These are phyloP conservation scores for Heliocidaris tuberculata DNA, from an alignment of 35 echinoderm and acorn worm species.

Conservation along the genomic window DNA sequence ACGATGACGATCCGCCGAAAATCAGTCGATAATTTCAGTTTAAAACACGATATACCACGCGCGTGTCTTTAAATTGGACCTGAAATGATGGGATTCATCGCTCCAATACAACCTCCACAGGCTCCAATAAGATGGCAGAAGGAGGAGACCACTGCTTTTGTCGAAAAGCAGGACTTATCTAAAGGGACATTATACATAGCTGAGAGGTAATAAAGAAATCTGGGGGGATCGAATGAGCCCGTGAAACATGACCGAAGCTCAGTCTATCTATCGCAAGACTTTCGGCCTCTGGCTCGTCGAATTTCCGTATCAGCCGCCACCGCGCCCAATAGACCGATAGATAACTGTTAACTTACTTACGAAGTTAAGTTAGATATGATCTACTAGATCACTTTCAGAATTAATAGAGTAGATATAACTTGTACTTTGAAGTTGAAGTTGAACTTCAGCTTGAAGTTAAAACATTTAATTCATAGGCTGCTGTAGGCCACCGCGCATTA, in stretches of 20 bases:
- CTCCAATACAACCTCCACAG: conserved; percentile 29
- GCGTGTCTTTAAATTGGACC: background rate
- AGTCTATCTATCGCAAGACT: background rate
- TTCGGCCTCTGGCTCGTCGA: background rate
- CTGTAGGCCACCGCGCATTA: no score
- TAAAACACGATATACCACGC: background rate
- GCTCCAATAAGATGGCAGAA: conserved; percentile 26
- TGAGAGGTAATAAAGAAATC: conserved; percentile 44
- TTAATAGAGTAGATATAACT: no score
- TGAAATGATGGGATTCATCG: conserved; percentile 42
- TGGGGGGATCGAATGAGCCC: background rate
- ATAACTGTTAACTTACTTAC: no score
- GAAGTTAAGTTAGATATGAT: no score
- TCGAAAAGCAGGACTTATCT: conserved; percentile 49
- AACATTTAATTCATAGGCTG: no score
- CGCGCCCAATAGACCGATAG: no score
- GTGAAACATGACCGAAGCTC: background rate
- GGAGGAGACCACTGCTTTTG: background rate
- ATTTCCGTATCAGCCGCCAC: background rate
- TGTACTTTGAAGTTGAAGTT: no score
- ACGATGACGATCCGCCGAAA: background rate
- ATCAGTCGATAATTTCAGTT: background rate
- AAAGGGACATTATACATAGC: conserved; percentile 54
- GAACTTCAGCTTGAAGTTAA: no score
- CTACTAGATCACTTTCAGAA: no score